Percentiles rank a stretch among this genome's conserved stretches.
These are phyloP conservation scores for Chionodraco myersi DNA, from an alignment of 2,113 vertebrate genomes.

Conservation along the genomic window DNA sequence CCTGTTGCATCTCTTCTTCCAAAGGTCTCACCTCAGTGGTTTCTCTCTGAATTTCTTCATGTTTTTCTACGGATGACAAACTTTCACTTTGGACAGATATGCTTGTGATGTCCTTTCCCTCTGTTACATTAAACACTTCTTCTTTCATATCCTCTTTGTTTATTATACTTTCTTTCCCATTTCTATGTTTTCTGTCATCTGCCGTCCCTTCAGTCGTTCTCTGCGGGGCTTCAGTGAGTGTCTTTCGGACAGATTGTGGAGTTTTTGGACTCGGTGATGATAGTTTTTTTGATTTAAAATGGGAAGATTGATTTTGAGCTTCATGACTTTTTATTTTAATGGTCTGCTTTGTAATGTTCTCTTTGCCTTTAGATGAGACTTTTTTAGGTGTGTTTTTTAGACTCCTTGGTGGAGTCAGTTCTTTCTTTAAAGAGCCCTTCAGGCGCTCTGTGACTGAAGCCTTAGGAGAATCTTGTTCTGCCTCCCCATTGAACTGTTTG, in stretches of 20 bases:
- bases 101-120: constrained; percentile 15
- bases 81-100: not conserved
- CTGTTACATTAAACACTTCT: constrained; percentile 4
- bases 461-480: constrained; percentile 16
- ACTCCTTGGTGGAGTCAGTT: constrained; percentile 17
- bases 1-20: not conserved
- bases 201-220: constrained; percentile 18
- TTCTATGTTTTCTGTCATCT: constrained; percentile 5
- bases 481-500: constrained; percentile 13
- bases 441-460: constrained; percentile 53
- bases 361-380: constrained; percentile 50
- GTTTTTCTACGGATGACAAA: constrained; percentile 2
- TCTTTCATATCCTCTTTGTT: not conserved
- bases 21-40: constrained; percentile 6
- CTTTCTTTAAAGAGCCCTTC: constrained; percentile 35
- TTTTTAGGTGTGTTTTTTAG: constrained; percentile 22
- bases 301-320: not conserved
- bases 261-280: constrained; percentile 13
- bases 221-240: constrained; percentile 7
- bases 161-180: constrained; percentile 17
- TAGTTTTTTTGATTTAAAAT: constrained; percentile 31
- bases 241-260: constrained; percentile 5
- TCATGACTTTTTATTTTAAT: constrained; percentile 5
- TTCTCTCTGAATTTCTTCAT: not conserved
- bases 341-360: constrained; percentile 41